Conservation (phyloP, 2,113 vertebrate species). For the Asarcornis scutulata region DNA sequence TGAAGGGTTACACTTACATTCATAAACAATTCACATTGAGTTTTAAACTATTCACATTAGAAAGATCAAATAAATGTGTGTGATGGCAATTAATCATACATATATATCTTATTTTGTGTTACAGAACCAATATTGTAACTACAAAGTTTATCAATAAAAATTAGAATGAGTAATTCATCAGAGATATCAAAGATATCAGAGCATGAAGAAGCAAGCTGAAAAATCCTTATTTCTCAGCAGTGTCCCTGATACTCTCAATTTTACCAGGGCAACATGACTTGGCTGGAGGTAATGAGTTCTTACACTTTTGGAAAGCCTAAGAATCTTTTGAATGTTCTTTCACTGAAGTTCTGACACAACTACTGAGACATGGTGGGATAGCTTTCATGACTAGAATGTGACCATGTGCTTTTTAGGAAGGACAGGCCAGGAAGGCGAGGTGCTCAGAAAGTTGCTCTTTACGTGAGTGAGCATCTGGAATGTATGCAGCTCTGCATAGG, state of each 20-base stretch:
- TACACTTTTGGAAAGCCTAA: neutral
- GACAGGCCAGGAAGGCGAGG: too few relatives aligned
- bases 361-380: too few relatives aligned
- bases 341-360: neutral
- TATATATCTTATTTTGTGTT: neutral
- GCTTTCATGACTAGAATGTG: too few relatives aligned
- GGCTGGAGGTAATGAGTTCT: neutral
- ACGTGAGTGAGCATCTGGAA: too few relatives aligned
- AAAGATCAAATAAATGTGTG: neutral
- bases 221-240: neutral
- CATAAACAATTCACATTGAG: neutral
- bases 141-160: neutral
- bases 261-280: neutral
- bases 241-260: accelerated
- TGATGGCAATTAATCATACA: neutral
- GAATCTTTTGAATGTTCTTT: neutral
- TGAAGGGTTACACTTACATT: neutral
- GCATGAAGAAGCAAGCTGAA: neutral
- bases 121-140: neutral
- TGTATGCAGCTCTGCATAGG: too few relatives aligned
- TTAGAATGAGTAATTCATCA: neutral
- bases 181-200: neutral
- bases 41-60: neutral
- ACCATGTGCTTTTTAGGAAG: too few relatives aligned
- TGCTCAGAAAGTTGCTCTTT: too few relatives aligned